These are phyloP conservation scores for Orthosia gracilis DNA, from an alignment of 2,888 invertebrate species.

Conservation along the genomic window DNA sequence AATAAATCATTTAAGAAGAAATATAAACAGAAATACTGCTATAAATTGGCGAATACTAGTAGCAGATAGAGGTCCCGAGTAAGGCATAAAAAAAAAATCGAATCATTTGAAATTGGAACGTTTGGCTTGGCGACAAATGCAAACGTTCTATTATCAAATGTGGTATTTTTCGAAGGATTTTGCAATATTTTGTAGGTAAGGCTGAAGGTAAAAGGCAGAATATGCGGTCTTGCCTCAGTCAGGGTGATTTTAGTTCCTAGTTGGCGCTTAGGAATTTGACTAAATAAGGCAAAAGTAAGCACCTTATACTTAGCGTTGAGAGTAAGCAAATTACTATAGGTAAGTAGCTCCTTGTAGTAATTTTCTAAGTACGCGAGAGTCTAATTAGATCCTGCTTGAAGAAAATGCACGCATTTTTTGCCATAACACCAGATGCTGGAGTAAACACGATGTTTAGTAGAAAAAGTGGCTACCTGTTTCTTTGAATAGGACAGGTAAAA, in stretches of 20 bases:
- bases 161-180: too few relatives aligned
- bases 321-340: slow-evolving; percentile 37
- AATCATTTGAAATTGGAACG: too few relatives aligned
- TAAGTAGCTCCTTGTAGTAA: slow-evolving; percentile 24
- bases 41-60: neutral
- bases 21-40: neutral
- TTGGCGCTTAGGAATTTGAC: slow-evolving; percentile 15
- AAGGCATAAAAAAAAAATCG: too few relatives aligned
- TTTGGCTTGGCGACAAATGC: too few relatives aligned
- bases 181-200: too few relatives aligned
- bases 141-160: too few relatives aligned
- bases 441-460: neutral
- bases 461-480: slow-evolving; percentile 38
- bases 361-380: slow-evolving; percentile 14
- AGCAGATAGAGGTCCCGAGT: too few relatives aligned
- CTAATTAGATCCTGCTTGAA: slow-evolving; percentile 42
- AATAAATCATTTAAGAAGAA: neutral
- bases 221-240: neutral
- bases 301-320: slow-evolving; percentile 23
- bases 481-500: slow-evolving; percentile 20
- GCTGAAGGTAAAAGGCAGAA: neutral
- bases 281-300: slow-evolving; percentile 26
- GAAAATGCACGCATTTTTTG: slow-evolving; percentile 29
- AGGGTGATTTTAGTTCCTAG: neutral
- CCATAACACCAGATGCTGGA: neutral